Percentiles rank a stretch among this genome's conserved stretches.
These are phyloP conservation scores for Speoplatyrhinus poulsoni DNA, from an alignment of 2,113 vertebrate species.

Conservation along the genomic window DNA sequence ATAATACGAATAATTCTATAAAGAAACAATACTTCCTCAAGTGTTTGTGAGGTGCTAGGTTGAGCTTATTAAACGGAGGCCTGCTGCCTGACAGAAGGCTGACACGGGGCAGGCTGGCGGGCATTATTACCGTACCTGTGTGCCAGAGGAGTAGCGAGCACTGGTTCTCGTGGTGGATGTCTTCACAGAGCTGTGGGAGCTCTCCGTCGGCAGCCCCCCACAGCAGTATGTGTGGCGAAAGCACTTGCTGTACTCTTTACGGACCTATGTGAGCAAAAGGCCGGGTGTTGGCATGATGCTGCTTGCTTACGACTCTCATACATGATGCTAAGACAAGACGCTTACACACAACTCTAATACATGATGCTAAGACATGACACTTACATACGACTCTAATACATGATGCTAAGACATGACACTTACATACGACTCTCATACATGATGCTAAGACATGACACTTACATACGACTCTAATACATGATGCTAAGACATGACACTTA, in stretches of 20 bases:
- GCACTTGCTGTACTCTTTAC: conserved; percentile 97
- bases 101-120: conserved; percentile 13
- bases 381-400: no score
- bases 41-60: neutral
- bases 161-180: conserved; percentile 93
- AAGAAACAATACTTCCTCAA: neutral
- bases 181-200: conserved; percentile 93
- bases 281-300: neutral
- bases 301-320: conserved; percentile 25
- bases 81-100: conserved; percentile 50
- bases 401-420: no score
- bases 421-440: no score
- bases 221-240: conserved; percentile 97
- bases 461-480: no score
- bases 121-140: conserved; percentile 82
- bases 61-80: conserved; percentile 60
- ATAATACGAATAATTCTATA: neutral
- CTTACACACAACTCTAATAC: no score
- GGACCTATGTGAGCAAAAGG: conserved; percentile 81
- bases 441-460: no score
- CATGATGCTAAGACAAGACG: no score
- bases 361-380: neutral
- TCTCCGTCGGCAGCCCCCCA: conserved; percentile 89
- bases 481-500: no score
- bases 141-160: conserved; percentile 97